Base-by-base conservation (phyloP, 2,888 invertebrate genomes). In the Bellardia bayeri region DNA sequence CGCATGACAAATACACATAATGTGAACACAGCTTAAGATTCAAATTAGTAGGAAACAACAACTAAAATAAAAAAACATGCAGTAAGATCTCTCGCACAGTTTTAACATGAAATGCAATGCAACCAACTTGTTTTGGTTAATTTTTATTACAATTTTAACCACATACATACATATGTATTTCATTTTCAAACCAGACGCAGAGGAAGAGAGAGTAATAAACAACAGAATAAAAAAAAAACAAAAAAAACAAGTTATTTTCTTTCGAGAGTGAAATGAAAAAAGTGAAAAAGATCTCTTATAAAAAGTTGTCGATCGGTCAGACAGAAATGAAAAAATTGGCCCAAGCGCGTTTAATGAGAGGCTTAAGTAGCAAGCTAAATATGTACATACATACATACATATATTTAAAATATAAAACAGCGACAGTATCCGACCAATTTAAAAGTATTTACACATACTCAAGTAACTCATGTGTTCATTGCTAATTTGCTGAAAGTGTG, bases 111-210 rank as follows among this genome's bases (percentile, higher is more conserved):
- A 61, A 45, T 61, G 58, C 74, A 61, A 45, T 61, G 58, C 74
- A 74, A 61, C 74, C 61, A 74, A 61, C 74, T 74, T 61, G 58
- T 74, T 72, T 37, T 54, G 37, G n/a, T 9, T 11, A 11, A 56
- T 56, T 54, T n/a, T 16, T 40, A 37, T 74, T 45, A 30, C 42
- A 58, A 63, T 45, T 61, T 45, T 3, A 45, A 69, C 33, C 5
- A 33, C 33, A 54, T 23, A 23, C 23, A 23, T 23, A 23, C 23
- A 23, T 23, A 23, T 23, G 23, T 71, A 54, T 74, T 61, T 74
- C 14, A 30, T 74, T 74, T 74, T 40, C 30, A 61, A 63, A 49
- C 61, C 63, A 75, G 63, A 75, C 37, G 37, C 61, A 61, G 58
- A 74, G 13, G 37, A 33, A 61, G 58, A 74, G 13, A 71, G 4